Conservation (phyloP, 2,888 invertebrate genomes). For the Cantharis flavilabris region DNA sequence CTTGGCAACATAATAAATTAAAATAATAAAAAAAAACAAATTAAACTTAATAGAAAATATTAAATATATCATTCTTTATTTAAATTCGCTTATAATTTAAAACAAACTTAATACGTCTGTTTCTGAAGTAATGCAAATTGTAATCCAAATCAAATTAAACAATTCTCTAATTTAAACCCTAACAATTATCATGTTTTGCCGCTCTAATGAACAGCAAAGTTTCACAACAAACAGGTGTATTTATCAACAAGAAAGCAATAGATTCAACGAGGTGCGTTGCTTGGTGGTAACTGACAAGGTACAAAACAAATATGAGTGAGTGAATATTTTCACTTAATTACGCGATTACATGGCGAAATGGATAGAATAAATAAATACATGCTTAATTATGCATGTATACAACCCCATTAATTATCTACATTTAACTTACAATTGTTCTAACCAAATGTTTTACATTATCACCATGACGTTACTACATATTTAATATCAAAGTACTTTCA, state of each 20-base stretch:
- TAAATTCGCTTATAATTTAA: not conserved
- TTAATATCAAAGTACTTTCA: not conserved
- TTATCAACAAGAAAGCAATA: slow-evolving; percentile 14
- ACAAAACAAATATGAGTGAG: slow-evolving; percentile 15
- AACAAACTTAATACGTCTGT: not conserved
- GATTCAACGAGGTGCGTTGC: slow-evolving; percentile 8
- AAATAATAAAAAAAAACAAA: not conserved
- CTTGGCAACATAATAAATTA: not conserved
- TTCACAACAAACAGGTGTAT: slow-evolving; percentile 17
- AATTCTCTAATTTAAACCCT: slow-evolving; percentile 9
- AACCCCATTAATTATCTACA: slow-evolving; percentile 7
- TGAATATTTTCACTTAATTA: slow-evolving; percentile 18
- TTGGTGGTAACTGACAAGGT: slow-evolving; percentile 12
- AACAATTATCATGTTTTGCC: slow-evolving; percentile 13
- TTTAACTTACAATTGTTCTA: slow-evolving; percentile 1
- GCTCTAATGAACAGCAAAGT: slow-evolving; percentile 9
- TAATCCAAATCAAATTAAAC: slow-evolving; percentile 6
- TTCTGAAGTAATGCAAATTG: not conserved
- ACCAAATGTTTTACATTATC: not conserved
- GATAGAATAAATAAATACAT: slow-evolving; percentile 17
- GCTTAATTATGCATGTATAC: slow-evolving; percentile 12
- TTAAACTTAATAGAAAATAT: not conserved
- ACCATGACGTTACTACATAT: not conserved
- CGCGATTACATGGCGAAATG: slow-evolving; percentile 12
- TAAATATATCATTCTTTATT: not conserved